Conservation (phyloP, 2,888 invertebrate genomes). For the Thecophora atra region DNA sequence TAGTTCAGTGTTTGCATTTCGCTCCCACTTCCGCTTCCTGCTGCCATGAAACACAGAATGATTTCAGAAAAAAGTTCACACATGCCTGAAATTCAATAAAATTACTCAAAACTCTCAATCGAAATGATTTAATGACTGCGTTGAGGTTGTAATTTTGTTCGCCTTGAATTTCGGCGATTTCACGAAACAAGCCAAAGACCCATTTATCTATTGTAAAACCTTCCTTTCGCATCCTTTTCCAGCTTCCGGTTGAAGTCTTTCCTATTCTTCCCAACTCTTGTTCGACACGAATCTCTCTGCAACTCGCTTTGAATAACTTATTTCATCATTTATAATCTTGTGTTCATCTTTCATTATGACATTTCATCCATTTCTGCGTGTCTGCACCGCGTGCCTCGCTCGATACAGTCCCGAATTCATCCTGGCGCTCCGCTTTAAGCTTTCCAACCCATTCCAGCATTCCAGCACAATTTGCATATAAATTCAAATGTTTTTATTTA, state of each 20-base stretch:
- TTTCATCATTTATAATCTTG: not conserved
- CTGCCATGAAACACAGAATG: slow-evolving; percentile 27
- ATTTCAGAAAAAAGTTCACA: slow-evolving; percentile 9
- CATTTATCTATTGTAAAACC: not conserved
- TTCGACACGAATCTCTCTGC: no score
- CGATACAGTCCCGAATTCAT: not conserved
- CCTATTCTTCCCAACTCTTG: no score
- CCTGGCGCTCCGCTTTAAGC: not conserved
- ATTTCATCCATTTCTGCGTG: not conserved
- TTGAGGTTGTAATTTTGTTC: no score
- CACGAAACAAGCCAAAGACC: no score
- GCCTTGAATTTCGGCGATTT: no score
- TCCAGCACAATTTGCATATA: not conserved
- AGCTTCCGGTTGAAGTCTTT: not conserved
- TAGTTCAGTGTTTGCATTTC: not conserved
- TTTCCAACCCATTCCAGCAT: not conserved
- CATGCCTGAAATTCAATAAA: not conserved
- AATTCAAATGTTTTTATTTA: slow-evolving; percentile 6
- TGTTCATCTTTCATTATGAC: not conserved
- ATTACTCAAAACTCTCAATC: no score
- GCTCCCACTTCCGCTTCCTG: slow-evolving; percentile 16
- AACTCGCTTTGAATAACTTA: no score
- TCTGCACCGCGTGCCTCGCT: not conserved
- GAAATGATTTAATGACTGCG: no score
- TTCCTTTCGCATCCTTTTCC: not conserved